Base-by-base conservation (phyloP, 2,113 vertebrate species). In the Leuciscus idus region DNA sequence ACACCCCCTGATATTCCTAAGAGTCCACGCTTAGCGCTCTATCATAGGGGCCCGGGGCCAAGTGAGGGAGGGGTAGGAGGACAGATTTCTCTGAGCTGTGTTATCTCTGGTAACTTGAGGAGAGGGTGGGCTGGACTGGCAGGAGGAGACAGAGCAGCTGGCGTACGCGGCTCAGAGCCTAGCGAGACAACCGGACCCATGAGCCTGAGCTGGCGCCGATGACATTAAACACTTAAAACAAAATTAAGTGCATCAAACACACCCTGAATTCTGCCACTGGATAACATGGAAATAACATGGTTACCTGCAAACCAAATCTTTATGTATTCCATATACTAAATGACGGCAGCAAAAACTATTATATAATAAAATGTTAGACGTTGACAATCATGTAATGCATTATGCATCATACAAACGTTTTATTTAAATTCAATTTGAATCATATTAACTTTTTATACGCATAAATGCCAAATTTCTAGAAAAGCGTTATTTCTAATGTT, bases 21-120 rank as follows among this genome's bases (percentile, higher is more conserved):
- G n/a, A 64, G 52, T 36, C 17, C 75, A 39, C 43, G 15, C 48
- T 83, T 50, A 46, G 26, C n/a, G 15, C 23, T 78, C 59, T 72
- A 52, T 66, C 17, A 33, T 33, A 75, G 59, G 70, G 68, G 30
- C 43, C 12, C 6, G 8, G n/a, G 48, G 46, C 17, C 48, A 43
- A 72, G 43, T 4, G 55, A 94, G 28, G 61, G 74, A 77, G 26
- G 46, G 74, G 74, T 52, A 28, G 74, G 48, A 26, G 48, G 15
- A 73, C 13, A 8, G 66, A 93, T 93, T 93, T 17, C 26, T 48
- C 43, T 66, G 62, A 28, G 79, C n/a, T 92, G 57, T 46, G 17
- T 93, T 94, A 94, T 91, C 92, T 90, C 86, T 2, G 88, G 93
- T 91, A 94, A 94, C 90, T 68, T 46, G 79, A 88, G 73, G 55